These are phyloP conservation scores for Chiloscyllium punctatum DNA, from an alignment of 2,797 vertebrate genomes.

Conservation along the genomic window DNA sequence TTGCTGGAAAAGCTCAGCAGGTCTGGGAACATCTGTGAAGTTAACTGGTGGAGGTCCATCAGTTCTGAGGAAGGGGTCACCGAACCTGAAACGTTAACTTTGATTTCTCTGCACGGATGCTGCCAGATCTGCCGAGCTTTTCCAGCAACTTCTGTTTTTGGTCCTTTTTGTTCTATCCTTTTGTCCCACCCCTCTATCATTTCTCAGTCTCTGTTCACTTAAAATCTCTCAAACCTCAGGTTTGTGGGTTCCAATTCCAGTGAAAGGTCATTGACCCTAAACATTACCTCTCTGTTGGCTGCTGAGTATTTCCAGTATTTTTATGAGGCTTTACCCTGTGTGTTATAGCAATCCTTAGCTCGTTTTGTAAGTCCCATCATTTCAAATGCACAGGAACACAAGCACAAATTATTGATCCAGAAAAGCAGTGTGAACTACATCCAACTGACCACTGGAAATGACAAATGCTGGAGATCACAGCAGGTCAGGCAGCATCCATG, in stretches of 20 bases:
- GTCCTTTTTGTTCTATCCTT: not conserved
- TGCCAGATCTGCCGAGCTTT: too few species aligned
- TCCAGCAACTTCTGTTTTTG: too few species aligned
- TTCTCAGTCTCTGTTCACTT: not conserved
- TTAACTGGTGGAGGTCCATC: too few species aligned
- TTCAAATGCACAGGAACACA: not conserved
- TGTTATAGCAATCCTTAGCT: not conserved
- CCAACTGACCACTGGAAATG: not conserved
- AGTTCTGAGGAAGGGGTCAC: too few species aligned
- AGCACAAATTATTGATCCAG: not conserved
- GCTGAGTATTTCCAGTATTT: not conserved
- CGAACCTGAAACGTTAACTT: too few species aligned
- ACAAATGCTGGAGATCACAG: too few species aligned
- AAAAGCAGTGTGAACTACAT: not conserved
- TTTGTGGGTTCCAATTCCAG: not conserved
- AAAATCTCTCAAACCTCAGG: not conserved
- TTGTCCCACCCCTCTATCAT: too few species aligned
- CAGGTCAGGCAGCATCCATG: too few species aligned
- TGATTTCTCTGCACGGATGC: too few species aligned
- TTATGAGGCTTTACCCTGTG: not conserved
- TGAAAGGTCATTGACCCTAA: too few species aligned
- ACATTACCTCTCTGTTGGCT: not conserved
- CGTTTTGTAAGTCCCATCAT: not conserved
- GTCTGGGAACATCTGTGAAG: too few species aligned
- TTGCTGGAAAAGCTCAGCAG: too few species aligned